These are phyloP conservation scores for Odontamblyopus lacepedii DNA, from an alignment of 2,797 vertebrate species.

Conservation along the genomic window DNA sequence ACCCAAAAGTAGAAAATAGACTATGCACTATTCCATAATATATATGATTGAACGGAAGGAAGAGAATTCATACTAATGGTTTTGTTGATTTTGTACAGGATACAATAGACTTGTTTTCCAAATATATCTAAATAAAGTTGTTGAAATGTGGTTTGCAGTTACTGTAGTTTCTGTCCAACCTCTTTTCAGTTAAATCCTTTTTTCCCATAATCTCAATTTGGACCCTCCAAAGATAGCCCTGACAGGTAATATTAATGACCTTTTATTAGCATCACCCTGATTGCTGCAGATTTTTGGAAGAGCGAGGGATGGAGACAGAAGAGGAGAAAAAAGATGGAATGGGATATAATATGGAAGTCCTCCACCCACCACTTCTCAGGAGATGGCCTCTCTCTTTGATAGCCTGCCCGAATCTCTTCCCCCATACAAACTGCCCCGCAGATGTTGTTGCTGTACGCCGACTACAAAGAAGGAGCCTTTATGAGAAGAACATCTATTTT, in stretches of 20 bases:
- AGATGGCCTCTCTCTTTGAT: conserved; percentile 83
- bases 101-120: no score
- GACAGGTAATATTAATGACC: conserved; percentile 80
- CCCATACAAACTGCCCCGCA: conserved; percentile 83
- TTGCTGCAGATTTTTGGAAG: conserved; percentile 72
- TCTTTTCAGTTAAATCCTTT: conserved; percentile 59
- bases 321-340: conserved; percentile 10
- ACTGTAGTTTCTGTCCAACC: conserved; percentile 34
- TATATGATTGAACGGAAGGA: no score
- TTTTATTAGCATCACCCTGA: conserved; percentile 78
- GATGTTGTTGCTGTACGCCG: conserved; percentile 82
- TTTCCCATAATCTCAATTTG: conserved; percentile 70
- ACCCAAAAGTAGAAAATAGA: no score
- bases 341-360: conserved; percentile 69
- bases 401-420: conserved; percentile 80
- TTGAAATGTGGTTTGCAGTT: conserved; percentile 12
- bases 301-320: conserved; percentile 36
- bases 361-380: conserved; percentile 79
- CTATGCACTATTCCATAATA: no score
- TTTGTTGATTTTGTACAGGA: no score
- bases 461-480: conserved; percentile 87
- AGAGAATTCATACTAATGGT: no score
- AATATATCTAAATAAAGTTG: no score
- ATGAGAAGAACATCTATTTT: conserved; percentile 83
- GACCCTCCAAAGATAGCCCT: conserved; percentile 78